Percentiles rank a stretch among this genome's conserved stretches.
Conservation (phyloP, 2,888 invertebrate genomes). For the Calliphora vomitoria region DNA sequence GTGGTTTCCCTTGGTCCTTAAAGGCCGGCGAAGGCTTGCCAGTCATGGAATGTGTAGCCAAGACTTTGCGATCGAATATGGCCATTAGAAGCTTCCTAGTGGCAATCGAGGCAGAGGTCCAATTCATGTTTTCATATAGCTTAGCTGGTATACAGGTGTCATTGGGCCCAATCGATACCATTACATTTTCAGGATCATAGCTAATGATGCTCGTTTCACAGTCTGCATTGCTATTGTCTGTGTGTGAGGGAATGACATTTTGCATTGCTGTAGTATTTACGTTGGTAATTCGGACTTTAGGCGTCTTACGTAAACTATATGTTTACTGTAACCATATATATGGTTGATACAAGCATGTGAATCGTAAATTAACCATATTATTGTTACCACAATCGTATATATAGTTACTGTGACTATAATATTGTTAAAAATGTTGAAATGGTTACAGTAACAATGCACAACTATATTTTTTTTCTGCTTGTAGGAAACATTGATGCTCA, state of each 20-base stretch:
- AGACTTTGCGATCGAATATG: slow-evolving; percentile 86
- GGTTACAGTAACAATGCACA: background rate
- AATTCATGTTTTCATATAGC: slow-evolving; percentile 86
- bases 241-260: background rate
- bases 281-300: no score
- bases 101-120: slow-evolving; percentile 86
- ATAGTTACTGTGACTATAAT: no score
- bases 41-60: slow-evolving; percentile 87
- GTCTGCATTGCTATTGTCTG: background rate
- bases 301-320: slow-evolving; percentile 34
- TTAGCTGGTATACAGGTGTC: slow-evolving; percentile 79
- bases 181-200: slow-evolving; percentile 74
- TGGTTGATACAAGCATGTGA: no score
- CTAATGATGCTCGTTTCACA: background rate
- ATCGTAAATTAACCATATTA: no score
- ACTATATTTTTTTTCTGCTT: no score
- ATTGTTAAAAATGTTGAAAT: no score
- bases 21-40: slow-evolving; percentile 87
- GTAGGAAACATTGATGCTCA: no score
- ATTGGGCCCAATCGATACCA: slow-evolving; percentile 82
- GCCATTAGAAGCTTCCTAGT: slow-evolving; percentile 87
- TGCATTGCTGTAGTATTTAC: slow-evolving; percentile 17
- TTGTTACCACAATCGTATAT: slow-evolving; percentile 51
- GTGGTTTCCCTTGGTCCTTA: slow-evolving; percentile 81
- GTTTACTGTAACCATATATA: slow-evolving; percentile 24